phyloP scores from a whole-genome alignment of 2,113 vertebrate genomes.

The Raja brachyura region DNA sequence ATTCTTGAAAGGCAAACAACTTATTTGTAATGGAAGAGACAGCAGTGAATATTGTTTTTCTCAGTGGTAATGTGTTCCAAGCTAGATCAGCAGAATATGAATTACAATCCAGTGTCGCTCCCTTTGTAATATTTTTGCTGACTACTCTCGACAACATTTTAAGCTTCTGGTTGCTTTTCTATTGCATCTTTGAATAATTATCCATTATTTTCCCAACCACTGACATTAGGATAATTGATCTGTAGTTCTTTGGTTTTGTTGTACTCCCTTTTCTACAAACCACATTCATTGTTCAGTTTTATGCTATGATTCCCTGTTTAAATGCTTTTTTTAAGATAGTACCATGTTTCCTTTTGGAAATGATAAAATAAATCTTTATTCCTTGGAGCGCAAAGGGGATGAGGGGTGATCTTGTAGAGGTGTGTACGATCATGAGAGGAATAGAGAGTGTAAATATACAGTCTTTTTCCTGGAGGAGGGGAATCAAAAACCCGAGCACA shows the following conservation, averaged over 20 bases:
- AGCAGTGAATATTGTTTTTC: background rate
- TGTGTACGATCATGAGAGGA: too few species aligned
- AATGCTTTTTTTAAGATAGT: background rate
- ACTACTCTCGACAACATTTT: background rate
- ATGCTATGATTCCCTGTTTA: too few species aligned
- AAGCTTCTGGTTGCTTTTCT: background rate
- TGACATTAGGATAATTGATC: too few species aligned
- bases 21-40: background rate
- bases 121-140: background rate
- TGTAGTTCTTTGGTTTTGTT: background rate
- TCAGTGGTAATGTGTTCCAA: background rate
- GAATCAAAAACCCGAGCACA: too few species aligned
- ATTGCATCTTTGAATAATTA: background rate
- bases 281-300: background rate
- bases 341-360: background rate
- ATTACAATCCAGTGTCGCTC: background rate
- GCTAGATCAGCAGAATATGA: background rate
- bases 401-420: too few species aligned
- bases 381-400: too few species aligned
- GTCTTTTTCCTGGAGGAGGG: too few species aligned
- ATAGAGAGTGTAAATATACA: too few species aligned
- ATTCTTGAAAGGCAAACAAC: background rate
- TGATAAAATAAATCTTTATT: background rate
- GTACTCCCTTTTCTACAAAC: background rate
- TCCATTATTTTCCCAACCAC: background rate